A percentile compares a stretch with the other conserved stretches of the same genome.
Evolutionary conservation across 2,797 vertebrate species (phyloP).

Genomic region (Dromococcyx pavoninus): DNA sequence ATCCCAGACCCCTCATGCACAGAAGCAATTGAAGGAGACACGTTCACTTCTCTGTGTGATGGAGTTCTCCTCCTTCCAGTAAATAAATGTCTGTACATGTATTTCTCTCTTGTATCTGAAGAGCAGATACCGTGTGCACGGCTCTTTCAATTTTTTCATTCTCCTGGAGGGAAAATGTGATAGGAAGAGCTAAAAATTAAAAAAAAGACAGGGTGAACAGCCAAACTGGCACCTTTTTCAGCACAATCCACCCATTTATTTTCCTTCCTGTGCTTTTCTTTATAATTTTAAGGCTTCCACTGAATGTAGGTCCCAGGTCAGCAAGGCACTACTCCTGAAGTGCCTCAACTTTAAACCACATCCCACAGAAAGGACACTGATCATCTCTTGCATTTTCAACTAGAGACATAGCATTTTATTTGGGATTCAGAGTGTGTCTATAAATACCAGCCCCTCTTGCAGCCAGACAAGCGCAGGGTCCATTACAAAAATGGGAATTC

Average conservation of each 20-base stretch:
- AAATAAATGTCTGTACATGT: conserved; percentile 14
- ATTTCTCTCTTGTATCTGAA: conserved; percentile 7
- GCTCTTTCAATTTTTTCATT: conserved; percentile 51
- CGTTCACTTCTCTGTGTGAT: background rate
- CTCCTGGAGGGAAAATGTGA: conserved; percentile 27
- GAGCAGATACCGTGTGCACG: background rate
- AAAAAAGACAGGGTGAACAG: conserved; percentile 18
- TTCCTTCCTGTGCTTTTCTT: background rate
- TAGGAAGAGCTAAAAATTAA: conserved; percentile 53
- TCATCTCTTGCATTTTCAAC: conserved; percentile 8
- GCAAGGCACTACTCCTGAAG: conserved; percentile 9
- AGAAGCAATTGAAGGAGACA: background rate
- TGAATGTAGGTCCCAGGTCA: conserved; percentile 45
- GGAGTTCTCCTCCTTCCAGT: conserved; percentile 4
- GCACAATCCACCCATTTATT: conserved; percentile 39
- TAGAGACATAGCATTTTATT: conserved; percentile 29
- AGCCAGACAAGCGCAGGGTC: background rate
- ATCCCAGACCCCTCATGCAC: background rate
- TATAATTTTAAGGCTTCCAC: conserved; percentile 13
- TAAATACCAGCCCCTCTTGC: conserved; percentile 29
- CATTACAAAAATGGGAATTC: background rate
- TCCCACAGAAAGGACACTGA: background rate
- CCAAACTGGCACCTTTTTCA: conserved; percentile 17
- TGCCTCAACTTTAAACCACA: background rate
- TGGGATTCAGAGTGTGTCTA: conserved; percentile 11